These are phyloP conservation scores for Mus minutoides DNA, from an alignment of 2,797 vertebrate species.

Conservation along the genomic window DNA sequence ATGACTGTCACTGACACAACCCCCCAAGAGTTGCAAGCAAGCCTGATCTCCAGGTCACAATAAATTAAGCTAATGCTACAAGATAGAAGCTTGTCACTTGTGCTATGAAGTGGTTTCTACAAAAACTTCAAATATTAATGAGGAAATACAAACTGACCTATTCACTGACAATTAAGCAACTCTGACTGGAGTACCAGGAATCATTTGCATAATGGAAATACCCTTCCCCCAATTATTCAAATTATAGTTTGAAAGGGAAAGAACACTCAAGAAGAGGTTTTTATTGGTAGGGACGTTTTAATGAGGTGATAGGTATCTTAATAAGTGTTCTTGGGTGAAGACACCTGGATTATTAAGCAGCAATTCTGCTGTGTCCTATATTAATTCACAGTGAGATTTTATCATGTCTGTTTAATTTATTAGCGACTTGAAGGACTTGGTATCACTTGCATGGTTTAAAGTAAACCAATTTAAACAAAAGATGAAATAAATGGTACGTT, in stretches of 20 bases:
- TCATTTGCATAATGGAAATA: slow-evolving; percentile 73
- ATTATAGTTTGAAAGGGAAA: slow-evolving; percentile 65
- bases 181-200: slow-evolving; percentile 43
- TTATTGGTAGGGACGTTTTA: slow-evolving; percentile 72
- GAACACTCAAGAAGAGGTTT: slow-evolving; percentile 62
- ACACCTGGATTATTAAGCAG: slow-evolving; percentile 76
- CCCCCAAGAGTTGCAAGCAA: background rate
- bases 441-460: slow-evolving; percentile 73
- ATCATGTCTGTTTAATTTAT: slow-evolving; percentile 76
- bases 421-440: slow-evolving; percentile 71
- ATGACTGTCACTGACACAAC: background rate
- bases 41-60: background rate
- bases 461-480: slow-evolving; percentile 81
- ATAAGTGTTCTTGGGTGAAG: slow-evolving; percentile 76
- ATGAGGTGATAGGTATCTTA: slow-evolving; percentile 81
- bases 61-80: slow-evolving; percentile 59
- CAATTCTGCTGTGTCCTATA: slow-evolving; percentile 71
- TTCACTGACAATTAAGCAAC: slow-evolving; percentile 70
- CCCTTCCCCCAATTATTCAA: slow-evolving; percentile 72
- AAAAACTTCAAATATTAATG: slow-evolving; percentile 69
- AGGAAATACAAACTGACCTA: slow-evolving; percentile 71
- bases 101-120: slow-evolving; percentile 58
- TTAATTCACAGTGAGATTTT: slow-evolving; percentile 78
- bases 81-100: slow-evolving; percentile 64
- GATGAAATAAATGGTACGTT: slow-evolving; percentile 75